Evolutionary conservation across 2,888 invertebrate species (phyloP).

Genomic region (Tricholauxania praeusta): DNA sequence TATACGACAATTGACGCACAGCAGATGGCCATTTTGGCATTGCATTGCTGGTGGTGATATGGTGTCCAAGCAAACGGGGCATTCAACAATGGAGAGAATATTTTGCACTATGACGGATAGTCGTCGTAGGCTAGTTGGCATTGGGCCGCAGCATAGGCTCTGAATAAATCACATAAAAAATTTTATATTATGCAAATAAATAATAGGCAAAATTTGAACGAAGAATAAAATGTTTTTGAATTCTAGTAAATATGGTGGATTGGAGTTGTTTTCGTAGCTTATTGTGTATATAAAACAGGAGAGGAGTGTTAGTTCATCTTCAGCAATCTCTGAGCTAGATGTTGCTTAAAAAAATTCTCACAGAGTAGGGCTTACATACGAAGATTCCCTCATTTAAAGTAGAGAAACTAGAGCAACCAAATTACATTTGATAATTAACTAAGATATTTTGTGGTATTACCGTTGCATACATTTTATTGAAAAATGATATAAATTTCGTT

Average conservation of each 20-base stretch:
- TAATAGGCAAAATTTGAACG: neutral
- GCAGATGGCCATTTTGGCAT: slow-evolving; percentile 76
- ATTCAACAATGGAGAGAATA: slow-evolving; percentile 72
- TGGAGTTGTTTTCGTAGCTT: too few relatives aligned
- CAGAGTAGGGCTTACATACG: too few relatives aligned
- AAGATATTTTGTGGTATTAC: too few relatives aligned
- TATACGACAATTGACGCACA: slow-evolving; percentile 73
- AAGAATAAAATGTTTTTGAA: neutral
- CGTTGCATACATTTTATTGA: too few relatives aligned
- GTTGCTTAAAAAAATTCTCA: too few relatives aligned
- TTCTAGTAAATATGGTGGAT: neutral
- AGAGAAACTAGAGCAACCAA: too few relatives aligned
- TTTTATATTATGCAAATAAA: neutral
- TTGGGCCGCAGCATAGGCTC: slow-evolving; percentile 71
- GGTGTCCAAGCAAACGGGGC: slow-evolving; percentile 76
- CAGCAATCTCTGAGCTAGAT: too few relatives aligned
- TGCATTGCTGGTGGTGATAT: slow-evolving; percentile 74
- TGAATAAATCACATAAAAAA: slow-evolving; percentile 37
- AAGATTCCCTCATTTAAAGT: too few relatives aligned
- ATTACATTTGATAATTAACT: too few relatives aligned
- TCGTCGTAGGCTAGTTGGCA: slow-evolving; percentile 71
- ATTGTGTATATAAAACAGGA: too few relatives aligned
- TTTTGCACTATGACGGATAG: slow-evolving; percentile 70
- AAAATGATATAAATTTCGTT: too few relatives aligned
- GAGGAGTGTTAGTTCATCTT: too few relatives aligned